phyloP scores from a whole-genome alignment of 1,140 invertebrate genomes.

The Drepana arcuata region DNA sequence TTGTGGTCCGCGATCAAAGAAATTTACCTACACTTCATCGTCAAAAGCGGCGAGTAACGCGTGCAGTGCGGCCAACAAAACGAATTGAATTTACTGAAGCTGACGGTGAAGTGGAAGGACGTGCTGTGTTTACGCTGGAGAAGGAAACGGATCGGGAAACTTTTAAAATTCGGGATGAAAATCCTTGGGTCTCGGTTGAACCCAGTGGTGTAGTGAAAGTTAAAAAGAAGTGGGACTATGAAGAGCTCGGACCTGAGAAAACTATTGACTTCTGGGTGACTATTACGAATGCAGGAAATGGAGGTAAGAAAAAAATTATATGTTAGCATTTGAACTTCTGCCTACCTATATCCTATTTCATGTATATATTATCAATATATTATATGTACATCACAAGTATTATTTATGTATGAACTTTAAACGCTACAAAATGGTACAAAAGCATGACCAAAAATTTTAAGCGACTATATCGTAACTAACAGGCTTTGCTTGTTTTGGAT shows the following conservation, averaged over 20 bases:
- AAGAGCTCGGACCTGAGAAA: constrained; percentile 95
- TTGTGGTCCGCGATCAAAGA: constrained; percentile 75
- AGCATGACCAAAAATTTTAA: too few species aligned
- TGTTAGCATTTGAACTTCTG: too few species aligned
- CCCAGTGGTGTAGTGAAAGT: constrained; percentile 92
- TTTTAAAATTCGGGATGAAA: constrained; percentile 94
- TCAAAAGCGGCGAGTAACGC: constrained; percentile 85
- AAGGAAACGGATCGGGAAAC: constrained; percentile 93
- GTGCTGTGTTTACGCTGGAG: constrained; percentile 90
- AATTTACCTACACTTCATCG: constrained; percentile 76
- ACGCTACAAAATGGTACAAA: too few species aligned
- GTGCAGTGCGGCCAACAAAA: constrained; percentile 92
- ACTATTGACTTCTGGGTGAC: constrained; percentile 97
- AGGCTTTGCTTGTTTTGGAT: too few species aligned
- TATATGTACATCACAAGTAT: too few species aligned
- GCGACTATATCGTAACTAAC: too few species aligned
- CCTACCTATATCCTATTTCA: too few species aligned
- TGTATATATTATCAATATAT: too few species aligned
- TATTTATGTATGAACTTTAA: too few species aligned
- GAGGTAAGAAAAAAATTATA: too few species aligned
- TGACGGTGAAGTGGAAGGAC: constrained; percentile 89
- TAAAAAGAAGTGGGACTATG: constrained; percentile 97
- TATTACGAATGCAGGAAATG: constrained; percentile 89
- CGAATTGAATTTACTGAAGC: constrained; percentile 93
- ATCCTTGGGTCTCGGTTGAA: constrained; percentile 94